Conservation (phyloP, 2,113 vertebrate species). For the Poecile atricapillus region DNA sequence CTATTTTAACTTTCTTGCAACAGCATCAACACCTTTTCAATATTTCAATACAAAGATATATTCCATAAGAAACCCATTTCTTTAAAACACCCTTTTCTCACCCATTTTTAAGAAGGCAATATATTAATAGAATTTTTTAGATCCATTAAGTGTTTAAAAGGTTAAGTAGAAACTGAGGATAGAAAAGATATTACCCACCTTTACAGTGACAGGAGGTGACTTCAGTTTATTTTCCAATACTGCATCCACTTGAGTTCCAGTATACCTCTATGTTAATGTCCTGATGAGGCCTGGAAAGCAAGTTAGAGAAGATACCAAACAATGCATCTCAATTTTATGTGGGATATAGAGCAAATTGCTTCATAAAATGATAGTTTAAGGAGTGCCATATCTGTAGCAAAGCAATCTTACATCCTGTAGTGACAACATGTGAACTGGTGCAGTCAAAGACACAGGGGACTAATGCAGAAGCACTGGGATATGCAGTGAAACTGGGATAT, state of each 20-base stretch:
- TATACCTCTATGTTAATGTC: neutral
- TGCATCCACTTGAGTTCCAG: neutral
- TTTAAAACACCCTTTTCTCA: neutral
- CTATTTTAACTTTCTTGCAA: neutral
- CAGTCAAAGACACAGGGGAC: neutral
- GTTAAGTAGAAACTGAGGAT: neutral
- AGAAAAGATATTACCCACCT: neutral
- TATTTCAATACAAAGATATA: neutral
- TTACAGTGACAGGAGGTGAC: neutral
- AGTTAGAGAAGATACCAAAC: neutral
- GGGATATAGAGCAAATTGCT: neutral
- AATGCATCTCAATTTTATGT: neutral
- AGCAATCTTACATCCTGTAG: neutral
- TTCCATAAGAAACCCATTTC: neutral
- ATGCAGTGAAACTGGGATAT: neutral
- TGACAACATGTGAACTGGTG: rapidly evolving
- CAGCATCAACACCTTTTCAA: neutral
- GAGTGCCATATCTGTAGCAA: neutral
- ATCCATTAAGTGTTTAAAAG: neutral
- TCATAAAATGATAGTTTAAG: neutral
- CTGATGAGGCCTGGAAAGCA: neutral
- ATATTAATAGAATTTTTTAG: neutral
- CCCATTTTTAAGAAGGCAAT: neutral
- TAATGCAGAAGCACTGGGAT: neutral
- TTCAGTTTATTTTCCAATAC: neutral